Evolutionary conservation across 2,113 vertebrate species (phyloP).

Genomic region (Sturnus vulgaris): DNA sequence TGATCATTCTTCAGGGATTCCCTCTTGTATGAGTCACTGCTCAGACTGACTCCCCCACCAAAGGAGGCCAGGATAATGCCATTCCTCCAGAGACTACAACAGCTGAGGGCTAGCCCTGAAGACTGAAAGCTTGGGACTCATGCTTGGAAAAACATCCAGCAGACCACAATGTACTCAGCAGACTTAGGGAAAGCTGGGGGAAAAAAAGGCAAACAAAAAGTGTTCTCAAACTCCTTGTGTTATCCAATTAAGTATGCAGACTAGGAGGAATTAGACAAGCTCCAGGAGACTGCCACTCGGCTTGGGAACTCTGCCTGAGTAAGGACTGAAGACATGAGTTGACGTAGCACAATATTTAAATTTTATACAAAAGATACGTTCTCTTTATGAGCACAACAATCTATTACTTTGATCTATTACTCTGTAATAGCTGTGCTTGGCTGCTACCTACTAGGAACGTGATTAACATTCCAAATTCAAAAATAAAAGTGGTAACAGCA

Average conservation of each 20-base stretch:
- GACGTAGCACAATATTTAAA: background rate
- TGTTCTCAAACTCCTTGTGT: background rate
- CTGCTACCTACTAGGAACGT: slow-evolving; percentile 21
- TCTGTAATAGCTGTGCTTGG: slow-evolving; percentile 28
- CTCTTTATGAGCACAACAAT: background rate
- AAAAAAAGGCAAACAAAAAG: background rate
- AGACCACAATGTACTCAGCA: background rate
- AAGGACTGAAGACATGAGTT: background rate
- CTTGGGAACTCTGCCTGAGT: background rate
- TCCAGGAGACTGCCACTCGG: background rate
- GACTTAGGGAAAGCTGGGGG: background rate
- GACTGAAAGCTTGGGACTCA: background rate
- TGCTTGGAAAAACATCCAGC: slow-evolving; percentile 15
- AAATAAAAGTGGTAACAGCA: slow-evolving; percentile 19
- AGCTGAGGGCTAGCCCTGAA: slow-evolving; percentile 65
- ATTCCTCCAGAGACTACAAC: slow-evolving; percentile 64
- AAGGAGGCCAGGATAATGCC: slow-evolving; percentile 66
- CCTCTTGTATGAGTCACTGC: slow-evolving; percentile 79
- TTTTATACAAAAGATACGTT: background rate
- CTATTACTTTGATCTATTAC: background rate
- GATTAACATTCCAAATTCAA: slow-evolving; percentile 45
- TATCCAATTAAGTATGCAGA: slow-evolving; percentile 22
- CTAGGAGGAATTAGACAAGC: background rate
- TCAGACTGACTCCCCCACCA: slow-evolving; percentile 61
- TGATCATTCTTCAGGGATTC: slow-evolving; percentile 83